A percentile compares a stretch with the other conserved stretches of the same genome.
Evolutionary conservation across 2,888 invertebrate species (phyloP).

Genomic region (Cryptocephalus primarius): DNA sequence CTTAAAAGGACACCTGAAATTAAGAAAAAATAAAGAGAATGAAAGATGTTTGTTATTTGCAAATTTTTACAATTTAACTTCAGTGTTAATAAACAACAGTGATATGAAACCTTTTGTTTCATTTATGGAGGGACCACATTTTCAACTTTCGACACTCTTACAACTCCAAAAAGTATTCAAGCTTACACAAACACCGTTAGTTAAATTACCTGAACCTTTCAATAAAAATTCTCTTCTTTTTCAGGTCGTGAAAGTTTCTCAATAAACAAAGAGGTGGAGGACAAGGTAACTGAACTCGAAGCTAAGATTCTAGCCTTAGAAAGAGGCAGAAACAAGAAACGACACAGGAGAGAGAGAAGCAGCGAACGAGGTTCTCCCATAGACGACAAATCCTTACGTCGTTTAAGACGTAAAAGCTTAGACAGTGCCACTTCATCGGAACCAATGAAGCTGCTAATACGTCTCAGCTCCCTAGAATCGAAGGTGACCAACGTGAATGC

Average conservation of each 20-base stretch:
- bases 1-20: no score
- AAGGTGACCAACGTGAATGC: constrained; percentile 57
- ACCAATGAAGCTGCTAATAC: constrained; percentile 68
- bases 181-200: no score
- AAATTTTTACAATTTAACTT: no score
- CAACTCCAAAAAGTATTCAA: no score
- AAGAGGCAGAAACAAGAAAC: constrained; percentile 33
- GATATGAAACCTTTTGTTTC: no score
- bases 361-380: constrained; percentile 31
- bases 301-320: constrained; percentile 63
- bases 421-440: constrained; percentile 70
- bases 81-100: no score
- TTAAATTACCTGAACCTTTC: no score
- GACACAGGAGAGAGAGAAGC: constrained; percentile 41
- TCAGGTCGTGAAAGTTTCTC: constrained; percentile 59
- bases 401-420: constrained; percentile 61
- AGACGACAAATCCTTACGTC: constrained; percentile 28
- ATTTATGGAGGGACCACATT: no score
- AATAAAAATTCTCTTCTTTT: not conserved
- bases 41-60: no score
- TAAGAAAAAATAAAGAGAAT: no score
- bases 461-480: constrained; percentile 65
- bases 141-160: no score
- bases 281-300: constrained; percentile 71
- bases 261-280: constrained; percentile 73